These are phyloP conservation scores for Anisognathus igniventris DNA, from an alignment of 2,797 vertebrate species.

Conservation along the genomic window DNA sequence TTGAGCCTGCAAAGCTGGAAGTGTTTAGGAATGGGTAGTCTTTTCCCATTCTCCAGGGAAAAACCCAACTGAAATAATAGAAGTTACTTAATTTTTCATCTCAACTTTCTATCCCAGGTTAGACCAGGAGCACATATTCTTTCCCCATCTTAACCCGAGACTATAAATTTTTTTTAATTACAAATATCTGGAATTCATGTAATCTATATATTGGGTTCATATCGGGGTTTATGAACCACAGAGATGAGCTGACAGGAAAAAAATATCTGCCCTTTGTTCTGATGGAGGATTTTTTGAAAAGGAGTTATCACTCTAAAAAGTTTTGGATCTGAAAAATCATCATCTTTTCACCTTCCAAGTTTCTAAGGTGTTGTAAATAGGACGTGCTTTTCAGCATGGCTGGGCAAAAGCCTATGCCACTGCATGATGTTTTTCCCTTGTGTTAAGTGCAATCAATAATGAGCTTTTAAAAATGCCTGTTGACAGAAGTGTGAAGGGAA, in stretches of 20 bases:
- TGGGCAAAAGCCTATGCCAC: not conserved
- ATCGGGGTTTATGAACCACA: not conserved
- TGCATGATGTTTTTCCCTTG: not conserved
- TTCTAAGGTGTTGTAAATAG: not conserved
- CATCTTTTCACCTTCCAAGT: not conserved
- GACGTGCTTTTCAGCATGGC: accelerated
- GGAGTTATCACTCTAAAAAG: not conserved
- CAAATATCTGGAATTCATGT: not conserved
- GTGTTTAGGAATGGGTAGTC: not conserved
- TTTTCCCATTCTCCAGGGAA: not conserved
- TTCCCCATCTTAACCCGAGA: not conserved
- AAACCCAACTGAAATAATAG: not conserved
- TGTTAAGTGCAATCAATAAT: not conserved
- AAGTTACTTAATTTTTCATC: not conserved
- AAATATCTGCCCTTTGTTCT: accelerated
- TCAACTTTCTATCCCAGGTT: not conserved
- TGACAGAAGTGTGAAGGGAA: not conserved
- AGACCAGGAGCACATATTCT: not conserved
- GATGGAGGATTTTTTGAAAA: not conserved
- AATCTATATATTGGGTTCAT: not conserved
- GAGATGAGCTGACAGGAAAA: not conserved
- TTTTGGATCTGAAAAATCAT: not conserved
- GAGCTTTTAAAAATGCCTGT: not conserved
- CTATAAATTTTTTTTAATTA: not conserved
- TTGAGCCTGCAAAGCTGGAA: not conserved